phyloP scores from a whole-genome alignment of 2,113 vertebrate genomes.

The Dinomys branickii region DNA sequence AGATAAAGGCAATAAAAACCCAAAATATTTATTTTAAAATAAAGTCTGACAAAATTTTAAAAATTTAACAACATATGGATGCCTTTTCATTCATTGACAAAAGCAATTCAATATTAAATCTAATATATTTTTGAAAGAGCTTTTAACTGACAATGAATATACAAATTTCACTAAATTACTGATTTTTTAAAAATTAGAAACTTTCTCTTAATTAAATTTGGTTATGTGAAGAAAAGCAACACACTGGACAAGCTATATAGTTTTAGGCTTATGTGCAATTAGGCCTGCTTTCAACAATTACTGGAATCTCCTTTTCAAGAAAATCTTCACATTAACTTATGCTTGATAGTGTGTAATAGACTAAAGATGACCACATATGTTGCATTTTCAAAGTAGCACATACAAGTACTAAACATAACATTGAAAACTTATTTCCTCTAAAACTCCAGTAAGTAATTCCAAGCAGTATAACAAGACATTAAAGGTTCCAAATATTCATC shows the following conservation, averaged over 20 bases:
- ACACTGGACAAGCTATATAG: not conserved
- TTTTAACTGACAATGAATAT: not conserved
- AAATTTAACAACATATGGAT: not conserved
- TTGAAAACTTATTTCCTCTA: constrained; percentile 23
- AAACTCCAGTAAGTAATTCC: constrained; percentile 50
- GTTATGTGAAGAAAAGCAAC: constrained; percentile 39
- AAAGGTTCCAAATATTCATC: not conserved
- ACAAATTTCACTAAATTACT: constrained; percentile 9
- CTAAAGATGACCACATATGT: not conserved
- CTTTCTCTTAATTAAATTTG: not conserved
- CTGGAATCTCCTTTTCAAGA: constrained; percentile 13
- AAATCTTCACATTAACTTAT: not conserved
- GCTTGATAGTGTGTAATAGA: not conserved
- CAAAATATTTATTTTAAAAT: constrained; percentile 4
- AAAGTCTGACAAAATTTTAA: not conserved
- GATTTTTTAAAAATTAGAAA: not conserved
- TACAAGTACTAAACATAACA: constrained; percentile 8
- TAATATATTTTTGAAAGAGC: constrained; percentile 41
- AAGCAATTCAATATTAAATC: not conserved
- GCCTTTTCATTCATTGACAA: constrained; percentile 20
- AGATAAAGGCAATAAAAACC: not conserved
- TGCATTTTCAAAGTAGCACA: not conserved
- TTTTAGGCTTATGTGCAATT: not conserved
- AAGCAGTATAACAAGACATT: not conserved
- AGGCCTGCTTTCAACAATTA: constrained; percentile 36